phyloP scores from a whole-genome alignment of 2,797 vertebrate species.

The Epinephelus awoara region DNA sequence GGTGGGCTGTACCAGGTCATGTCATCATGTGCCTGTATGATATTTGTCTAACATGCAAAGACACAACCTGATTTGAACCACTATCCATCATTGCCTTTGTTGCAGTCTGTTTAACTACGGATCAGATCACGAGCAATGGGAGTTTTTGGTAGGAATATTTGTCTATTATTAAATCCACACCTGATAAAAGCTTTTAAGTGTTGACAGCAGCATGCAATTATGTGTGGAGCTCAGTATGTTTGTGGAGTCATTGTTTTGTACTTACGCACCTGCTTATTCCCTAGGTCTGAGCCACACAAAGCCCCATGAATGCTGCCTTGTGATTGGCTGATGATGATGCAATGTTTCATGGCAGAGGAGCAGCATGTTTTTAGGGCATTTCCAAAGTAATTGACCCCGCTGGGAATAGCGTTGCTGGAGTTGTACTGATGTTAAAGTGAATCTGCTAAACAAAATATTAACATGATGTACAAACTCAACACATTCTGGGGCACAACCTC shows the following conservation, averaged over 20 bases:
- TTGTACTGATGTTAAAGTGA: constrained; percentile 53
- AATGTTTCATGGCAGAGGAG: constrained; percentile 78
- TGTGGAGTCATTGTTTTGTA: constrained; percentile 61
- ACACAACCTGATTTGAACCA: constrained; percentile 24
- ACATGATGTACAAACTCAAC: constrained; percentile 40
- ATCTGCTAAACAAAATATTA: constrained; percentile 62
- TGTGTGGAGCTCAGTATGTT: constrained; percentile 34
- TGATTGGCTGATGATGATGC: constrained; percentile 87
- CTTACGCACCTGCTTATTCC: constrained; percentile 76
- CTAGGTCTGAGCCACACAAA: constrained; percentile 75
- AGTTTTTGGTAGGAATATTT: constrained; percentile 19
- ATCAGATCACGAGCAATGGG: constrained; percentile 14
- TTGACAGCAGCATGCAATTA: constrained; percentile 27
- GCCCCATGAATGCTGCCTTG: constrained; percentile 65
- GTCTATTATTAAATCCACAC: constrained; percentile 26
- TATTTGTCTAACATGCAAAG: constrained; percentile 56
- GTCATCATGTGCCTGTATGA: constrained; percentile 38
- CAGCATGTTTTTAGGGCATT: constrained; percentile 76
- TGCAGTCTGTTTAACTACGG: constrained; percentile 15
- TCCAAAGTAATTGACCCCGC: constrained; percentile 78
- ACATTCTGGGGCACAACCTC: constrained; percentile 29
- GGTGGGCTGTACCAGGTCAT: constrained; percentile 37
- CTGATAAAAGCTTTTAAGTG: constrained; percentile 21
- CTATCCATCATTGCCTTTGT: constrained; percentile 31
- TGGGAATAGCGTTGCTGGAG: constrained; percentile 63